Evolutionary conservation across 2,797 vertebrate species (phyloP), one percentile per base, ranked within the genome.

Genomic region (Paramormyrops hopkinsi): DNA sequence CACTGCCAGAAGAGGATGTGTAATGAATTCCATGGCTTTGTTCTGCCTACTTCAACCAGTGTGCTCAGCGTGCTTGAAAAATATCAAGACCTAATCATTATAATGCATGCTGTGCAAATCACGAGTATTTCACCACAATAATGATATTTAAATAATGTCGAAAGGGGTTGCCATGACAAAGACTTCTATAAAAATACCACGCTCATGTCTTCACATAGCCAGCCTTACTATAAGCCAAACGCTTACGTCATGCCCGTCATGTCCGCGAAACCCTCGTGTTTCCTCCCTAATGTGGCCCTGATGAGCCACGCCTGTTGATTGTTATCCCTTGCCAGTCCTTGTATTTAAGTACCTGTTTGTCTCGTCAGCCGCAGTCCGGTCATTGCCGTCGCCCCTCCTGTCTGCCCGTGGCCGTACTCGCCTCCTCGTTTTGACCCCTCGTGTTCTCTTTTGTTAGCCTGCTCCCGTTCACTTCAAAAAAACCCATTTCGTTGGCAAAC

Each of bases 21-120:
- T 93, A 93, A 94, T 93, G 90, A 93, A 94, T 94, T 93, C 92
- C 88, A 84, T 48, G 22, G 89, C 88, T 92, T 94, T 94, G 91
- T 93, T 93, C 91, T 91, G 73, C 90, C 91, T 90, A 90, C 92
- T 93, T 90, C 86, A 86, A 59, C 90, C 82, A 41, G 83, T 89
- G 90, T 65, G 7, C 88, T 88, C 89, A 91, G 89, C 88, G 87
- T 90, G 91, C 91, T 92, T 91, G 90, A 92, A 92, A 93, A 90
- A 89, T 79, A 46, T 91, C 89, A 92, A 93, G 92, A 93, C 88
- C 89, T 88, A 88, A 89, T 91, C 90, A 93, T 93, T 91, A 92
- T 90, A 88, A 92, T 93, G 91, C 89, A 87, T 89, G 90, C 62
- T 87, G 90, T 53, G n/a, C 25, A 92, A 90, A 92, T 89, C 89